These are phyloP conservation scores for Penaeus indicus DNA, from an alignment of 1,140 invertebrate genomes.

Conservation along the genomic window DNA sequence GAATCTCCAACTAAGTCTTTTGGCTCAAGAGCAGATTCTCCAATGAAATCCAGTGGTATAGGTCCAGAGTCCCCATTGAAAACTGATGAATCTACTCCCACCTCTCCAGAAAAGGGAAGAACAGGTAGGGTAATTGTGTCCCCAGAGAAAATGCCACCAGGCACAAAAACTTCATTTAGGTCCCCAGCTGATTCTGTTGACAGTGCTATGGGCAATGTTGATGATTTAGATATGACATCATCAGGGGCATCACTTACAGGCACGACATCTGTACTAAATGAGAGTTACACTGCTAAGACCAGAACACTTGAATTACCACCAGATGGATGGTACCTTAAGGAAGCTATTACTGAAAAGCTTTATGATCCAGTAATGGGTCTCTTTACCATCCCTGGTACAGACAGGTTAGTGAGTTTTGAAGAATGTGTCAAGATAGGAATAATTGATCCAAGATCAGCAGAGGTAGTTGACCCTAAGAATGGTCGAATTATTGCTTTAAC, in stretches of 20 bases:
- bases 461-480: constrained; percentile 82
- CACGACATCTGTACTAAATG: constrained; percentile 21
- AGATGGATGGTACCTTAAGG: constrained; percentile 84
- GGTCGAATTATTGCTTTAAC: constrained; percentile 80
- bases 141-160: constrained; percentile 49
- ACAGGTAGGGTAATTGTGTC: constrained; percentile 31
- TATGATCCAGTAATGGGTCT: constrained; percentile 86
- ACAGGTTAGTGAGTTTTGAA: constrained; percentile 86
- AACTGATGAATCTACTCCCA: constrained; percentile 60
- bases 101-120: constrained; percentile 54
- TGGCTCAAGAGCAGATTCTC: constrained; percentile 53
- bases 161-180: constrained; percentile 39
- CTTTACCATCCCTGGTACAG: constrained; percentile 89
- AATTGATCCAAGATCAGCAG: constrained; percentile 84
- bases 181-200: constrained; percentile 64
- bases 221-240: constrained; percentile 63
- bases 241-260: constrained; percentile 57
- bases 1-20: constrained; percentile 60
- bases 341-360: constrained; percentile 82
- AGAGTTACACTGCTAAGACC: constrained; percentile 47
- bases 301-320: constrained; percentile 70
- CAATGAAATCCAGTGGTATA: constrained; percentile 65
- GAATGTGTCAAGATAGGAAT: constrained; percentile 89
- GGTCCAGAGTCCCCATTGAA: constrained; percentile 59
- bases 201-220: constrained; percentile 64